A percentile compares a stretch with the other conserved stretches of the same genome.
These are phyloP conservation scores for Castor canadensis DNA, from an alignment of 2,113 vertebrate genomes.

Conservation along the genomic window DNA sequence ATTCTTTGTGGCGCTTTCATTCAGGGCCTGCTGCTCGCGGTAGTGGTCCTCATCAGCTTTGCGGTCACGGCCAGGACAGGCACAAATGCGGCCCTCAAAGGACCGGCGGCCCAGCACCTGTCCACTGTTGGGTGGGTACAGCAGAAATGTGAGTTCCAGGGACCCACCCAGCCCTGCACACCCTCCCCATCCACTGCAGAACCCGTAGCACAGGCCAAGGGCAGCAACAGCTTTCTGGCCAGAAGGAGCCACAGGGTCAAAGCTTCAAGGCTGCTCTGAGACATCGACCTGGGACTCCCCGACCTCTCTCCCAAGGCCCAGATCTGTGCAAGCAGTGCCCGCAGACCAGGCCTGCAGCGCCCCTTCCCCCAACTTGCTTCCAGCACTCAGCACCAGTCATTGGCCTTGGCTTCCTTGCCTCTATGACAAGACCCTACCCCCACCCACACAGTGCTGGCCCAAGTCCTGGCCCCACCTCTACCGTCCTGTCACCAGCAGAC, in stretches of 20 bases:
- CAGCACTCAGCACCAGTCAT: not conserved
- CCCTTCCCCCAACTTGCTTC: accelerated
- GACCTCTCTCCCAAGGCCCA: not conserved
- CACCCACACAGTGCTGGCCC: not conserved
- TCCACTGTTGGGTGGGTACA: slow-evolving; percentile 82
- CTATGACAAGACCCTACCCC: no score
- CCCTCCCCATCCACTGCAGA: accelerated
- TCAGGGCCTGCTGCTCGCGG: slow-evolving; percentile 95
- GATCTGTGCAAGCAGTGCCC: not conserved
- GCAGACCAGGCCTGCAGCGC: not conserved
- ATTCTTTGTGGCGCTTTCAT: slow-evolving; percentile 91
- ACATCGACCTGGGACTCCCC: not conserved
- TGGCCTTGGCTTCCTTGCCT: not conserved
- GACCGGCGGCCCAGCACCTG: slow-evolving; percentile 93
- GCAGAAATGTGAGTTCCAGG: not conserved
- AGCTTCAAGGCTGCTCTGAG: not conserved
- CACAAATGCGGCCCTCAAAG: slow-evolving; percentile 96
- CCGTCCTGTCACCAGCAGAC: slow-evolving; percentile 48
- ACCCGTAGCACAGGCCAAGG: accelerated
- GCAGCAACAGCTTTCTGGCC: accelerated
- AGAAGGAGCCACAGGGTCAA: not conserved
- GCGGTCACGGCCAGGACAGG: slow-evolving; percentile 95
- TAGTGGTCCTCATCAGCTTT: slow-evolving; percentile 98
- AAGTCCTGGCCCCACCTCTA: not conserved
- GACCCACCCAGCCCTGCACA: not conserved